Evolutionary conservation across 2,888 invertebrate species (phyloP).

Genomic region (Megaustenia siamemsis): DNA sequence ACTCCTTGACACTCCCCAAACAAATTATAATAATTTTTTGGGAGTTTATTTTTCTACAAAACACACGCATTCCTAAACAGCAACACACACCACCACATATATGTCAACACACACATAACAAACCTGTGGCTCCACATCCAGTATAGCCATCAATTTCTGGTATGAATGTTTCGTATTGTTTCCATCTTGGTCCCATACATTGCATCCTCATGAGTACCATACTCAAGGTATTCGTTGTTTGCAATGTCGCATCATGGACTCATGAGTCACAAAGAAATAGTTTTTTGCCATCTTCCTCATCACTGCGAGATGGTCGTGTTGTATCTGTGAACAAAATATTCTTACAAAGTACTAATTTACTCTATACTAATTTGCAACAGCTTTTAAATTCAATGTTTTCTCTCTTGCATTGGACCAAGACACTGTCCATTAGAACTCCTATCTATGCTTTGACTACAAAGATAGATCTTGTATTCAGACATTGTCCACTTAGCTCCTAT

Average conservation of each 20-base stretch:
- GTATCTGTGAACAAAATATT: constrained; percentile 87
- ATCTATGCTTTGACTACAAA: too few species aligned
- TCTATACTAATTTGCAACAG: too few species aligned
- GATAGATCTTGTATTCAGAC: too few species aligned
- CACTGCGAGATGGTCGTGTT: constrained; percentile 95
- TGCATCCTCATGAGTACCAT: constrained; percentile 99
- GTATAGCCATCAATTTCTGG: constrained; percentile 97
- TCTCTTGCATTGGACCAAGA: too few species aligned
- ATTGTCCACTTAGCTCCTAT: too few species aligned
- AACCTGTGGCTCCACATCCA: constrained; percentile 96
- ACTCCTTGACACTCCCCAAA: neutral
- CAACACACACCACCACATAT: neutral
- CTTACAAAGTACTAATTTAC: too few species aligned
- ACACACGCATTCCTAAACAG: neutral
- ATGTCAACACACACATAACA: neutral
- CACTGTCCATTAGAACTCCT: too few species aligned
- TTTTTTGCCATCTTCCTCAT: constrained; percentile 98
- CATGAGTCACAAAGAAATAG: constrained; percentile 98
- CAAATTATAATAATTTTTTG: too few species aligned
- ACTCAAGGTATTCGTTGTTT: constrained; percentile 98
- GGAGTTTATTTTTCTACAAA: too few species aligned
- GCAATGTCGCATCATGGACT: constrained; percentile 99
- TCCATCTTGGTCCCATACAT: constrained; percentile 99
- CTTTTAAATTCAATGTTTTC: too few species aligned
- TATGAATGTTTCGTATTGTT: constrained; percentile 97